Base-by-base conservation (phyloP, 2,888 invertebrate genomes). In the Euclidia mi region DNA sequence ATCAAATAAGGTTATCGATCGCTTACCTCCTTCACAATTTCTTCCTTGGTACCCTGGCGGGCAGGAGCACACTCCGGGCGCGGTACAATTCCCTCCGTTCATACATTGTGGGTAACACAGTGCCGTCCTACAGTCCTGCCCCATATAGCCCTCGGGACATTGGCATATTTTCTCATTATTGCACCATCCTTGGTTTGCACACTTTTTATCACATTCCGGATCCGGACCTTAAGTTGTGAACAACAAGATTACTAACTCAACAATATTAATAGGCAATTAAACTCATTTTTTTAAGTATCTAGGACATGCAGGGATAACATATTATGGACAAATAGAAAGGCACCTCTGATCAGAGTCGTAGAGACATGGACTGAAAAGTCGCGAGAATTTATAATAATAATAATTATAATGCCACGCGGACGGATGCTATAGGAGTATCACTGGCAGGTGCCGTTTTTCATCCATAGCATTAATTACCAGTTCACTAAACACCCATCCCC, bases 61-160 rank as follows among this genome's bases (percentile, higher is more conserved):
- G 79, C 98, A 98, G 62, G 97, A 97, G 86, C 98, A 98, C 2
- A 97, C 95, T 0, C 98, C 98, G 2, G 98, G 98, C 20, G 98
- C 97, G 12, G 98, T 98, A 85, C 98, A 98, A 82, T 97, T 98
- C 6, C 98, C 98, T 3, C 98, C 98, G 89, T 98, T 98, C 96
- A 98, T 97, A 82, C 98, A 98, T 82, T 97, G 97, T 25, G 98
- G 98, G 92, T 98, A 98, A 84, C 98, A 98, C 32, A 98, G 95
- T 29, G 98, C 98, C 64, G 97, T 98, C 81, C 97, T 96, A 78
- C 98, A 98, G 84, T 98, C 97, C 77, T 97, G 98, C 1, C 98
- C 98, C 96, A 98, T 97, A 84, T 98, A 98, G 4, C 98, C 98
- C 81, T 98, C 97, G 20, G 97, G 97, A 88, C 98, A 98, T 78